phyloP scores from a whole-genome alignment of 2,888 invertebrate genomes.

The Ecdyonurus torrentis region DNA sequence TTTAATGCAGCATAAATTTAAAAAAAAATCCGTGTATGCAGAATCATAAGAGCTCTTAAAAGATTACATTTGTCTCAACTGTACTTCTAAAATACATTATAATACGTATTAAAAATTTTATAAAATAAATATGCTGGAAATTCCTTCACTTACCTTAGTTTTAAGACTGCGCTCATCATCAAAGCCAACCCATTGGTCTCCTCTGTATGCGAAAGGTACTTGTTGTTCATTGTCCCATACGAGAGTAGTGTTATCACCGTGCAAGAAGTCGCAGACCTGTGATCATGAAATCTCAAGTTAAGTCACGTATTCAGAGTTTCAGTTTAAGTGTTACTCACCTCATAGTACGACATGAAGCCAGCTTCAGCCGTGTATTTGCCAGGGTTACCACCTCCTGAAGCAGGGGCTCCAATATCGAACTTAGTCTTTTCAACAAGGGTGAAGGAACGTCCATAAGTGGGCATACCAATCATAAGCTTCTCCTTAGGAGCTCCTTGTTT shows the following conservation, averaged over 20 bases:
- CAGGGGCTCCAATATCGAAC: constrained; percentile 84
- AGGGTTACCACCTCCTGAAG: constrained; percentile 67
- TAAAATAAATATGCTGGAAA: no score
- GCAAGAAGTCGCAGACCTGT: constrained; percentile 73
- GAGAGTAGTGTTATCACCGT: constrained; percentile 75
- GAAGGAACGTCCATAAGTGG: constrained; percentile 84
- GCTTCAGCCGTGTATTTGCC: constrained; percentile 86
- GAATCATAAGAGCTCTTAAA: no score
- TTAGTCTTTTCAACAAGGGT: constrained; percentile 70
- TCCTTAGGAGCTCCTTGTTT: constrained; percentile 86
- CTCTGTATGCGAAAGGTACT: constrained; percentile 85
- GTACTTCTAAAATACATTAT: no score
- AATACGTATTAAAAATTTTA: not conserved
- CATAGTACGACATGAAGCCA: constrained; percentile 90
- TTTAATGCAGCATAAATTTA: not conserved
- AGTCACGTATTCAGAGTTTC: not conserved
- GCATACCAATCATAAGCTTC: constrained; percentile 88
- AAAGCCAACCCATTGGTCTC: constrained; percentile 87
- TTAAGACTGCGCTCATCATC: constrained; percentile 84
- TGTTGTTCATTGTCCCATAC: constrained; percentile 95
- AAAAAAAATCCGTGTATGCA: not conserved
- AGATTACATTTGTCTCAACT: no score
- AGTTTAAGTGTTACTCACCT: constrained; percentile 30
- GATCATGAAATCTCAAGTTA: not conserved
- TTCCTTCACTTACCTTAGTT: constrained; percentile 54